phyloP scores from a whole-genome alignment of 2,797 vertebrate genomes.

The Sorex maritimensis region DNA sequence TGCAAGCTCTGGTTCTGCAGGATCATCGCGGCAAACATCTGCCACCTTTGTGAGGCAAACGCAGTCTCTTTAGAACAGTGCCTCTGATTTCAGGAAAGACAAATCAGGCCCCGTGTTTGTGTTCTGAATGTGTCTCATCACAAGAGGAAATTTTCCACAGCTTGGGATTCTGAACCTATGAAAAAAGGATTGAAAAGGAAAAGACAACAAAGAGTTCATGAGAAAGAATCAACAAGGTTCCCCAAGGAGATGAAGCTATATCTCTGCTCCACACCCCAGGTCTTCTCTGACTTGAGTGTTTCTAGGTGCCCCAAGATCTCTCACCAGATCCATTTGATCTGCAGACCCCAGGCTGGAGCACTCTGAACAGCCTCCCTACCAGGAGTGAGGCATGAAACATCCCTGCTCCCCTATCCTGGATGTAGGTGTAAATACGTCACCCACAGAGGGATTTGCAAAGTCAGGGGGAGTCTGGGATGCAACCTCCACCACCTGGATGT shows the following conservation, averaged over 20 bases:
- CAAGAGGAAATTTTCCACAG: constrained; percentile 91
- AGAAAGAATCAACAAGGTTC: constrained; percentile 88
- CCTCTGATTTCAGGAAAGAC: constrained; percentile 92
- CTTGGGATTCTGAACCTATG: constrained; percentile 90
- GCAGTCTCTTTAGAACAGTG: constrained; percentile 90
- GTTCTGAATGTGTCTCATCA: constrained; percentile 92
- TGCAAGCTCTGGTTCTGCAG: constrained; percentile 88
- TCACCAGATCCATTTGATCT: neutral
- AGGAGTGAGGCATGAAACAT: neutral
- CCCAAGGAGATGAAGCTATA: constrained; percentile 86
- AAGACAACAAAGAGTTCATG: constrained; percentile 86
- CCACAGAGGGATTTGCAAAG: no score
- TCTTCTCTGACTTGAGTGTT: constrained; percentile 2
- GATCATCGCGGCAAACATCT: constrained; percentile 92
- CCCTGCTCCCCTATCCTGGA: neutral
- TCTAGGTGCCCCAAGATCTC: constrained; percentile 37
- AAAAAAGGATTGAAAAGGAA: constrained; percentile 88
- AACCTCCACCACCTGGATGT: no score
- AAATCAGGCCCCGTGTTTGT: constrained; percentile 92
- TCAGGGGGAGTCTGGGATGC: neutral
- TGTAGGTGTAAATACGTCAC: no score
- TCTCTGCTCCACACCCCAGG: constrained; percentile 80
- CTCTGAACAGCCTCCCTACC: neutral
- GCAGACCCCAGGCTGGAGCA: neutral
- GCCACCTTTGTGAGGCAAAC: constrained; percentile 92